These are phyloP conservation scores for Sepiola atlantica DNA, from an alignment of 2,888 invertebrate species.

Conservation along the genomic window DNA sequence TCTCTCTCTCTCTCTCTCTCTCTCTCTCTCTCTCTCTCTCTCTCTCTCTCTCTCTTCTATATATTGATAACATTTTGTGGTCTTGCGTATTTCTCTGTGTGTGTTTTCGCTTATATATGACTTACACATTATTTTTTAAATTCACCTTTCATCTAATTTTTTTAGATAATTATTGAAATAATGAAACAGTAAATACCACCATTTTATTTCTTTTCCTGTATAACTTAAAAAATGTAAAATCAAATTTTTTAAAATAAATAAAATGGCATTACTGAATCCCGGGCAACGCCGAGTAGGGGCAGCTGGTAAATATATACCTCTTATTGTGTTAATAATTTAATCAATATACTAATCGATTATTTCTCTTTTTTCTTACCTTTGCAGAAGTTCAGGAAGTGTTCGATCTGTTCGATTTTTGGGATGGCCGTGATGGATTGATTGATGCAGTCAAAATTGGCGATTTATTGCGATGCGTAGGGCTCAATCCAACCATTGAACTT, in stretches of 20 bases:
- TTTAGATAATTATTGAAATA: not conserved
- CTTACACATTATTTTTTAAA: too few relatives aligned
- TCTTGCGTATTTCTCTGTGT: too few relatives aligned
- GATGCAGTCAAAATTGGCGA: constrained; percentile 71
- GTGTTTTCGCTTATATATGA: too few relatives aligned
- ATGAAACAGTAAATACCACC: not conserved
- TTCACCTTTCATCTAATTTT: not conserved
- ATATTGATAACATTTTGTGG: too few relatives aligned
- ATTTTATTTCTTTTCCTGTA: not conserved
- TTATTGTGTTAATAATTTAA: not conserved
- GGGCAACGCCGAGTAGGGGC: too few relatives aligned
- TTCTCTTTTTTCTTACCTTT: constrained; percentile 49
- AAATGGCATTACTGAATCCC: too few relatives aligned
- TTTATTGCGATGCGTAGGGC: constrained; percentile 65
- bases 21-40: too few relatives aligned
- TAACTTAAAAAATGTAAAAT: too few relatives aligned
- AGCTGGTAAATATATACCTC: too few relatives aligned
- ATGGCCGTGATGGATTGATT: constrained; percentile 70
- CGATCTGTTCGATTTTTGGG: constrained; percentile 73
- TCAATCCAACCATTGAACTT: constrained; percentile 66
- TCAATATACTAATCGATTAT: not conserved
- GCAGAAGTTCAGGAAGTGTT: constrained; percentile 69
- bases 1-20: too few relatives aligned
- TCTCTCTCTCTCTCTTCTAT: too few relatives aligned
- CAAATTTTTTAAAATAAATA: too few relatives aligned